Evolutionary conservation across 1,140 invertebrate species (phyloP).

Genomic region (Mya arenaria): DNA sequence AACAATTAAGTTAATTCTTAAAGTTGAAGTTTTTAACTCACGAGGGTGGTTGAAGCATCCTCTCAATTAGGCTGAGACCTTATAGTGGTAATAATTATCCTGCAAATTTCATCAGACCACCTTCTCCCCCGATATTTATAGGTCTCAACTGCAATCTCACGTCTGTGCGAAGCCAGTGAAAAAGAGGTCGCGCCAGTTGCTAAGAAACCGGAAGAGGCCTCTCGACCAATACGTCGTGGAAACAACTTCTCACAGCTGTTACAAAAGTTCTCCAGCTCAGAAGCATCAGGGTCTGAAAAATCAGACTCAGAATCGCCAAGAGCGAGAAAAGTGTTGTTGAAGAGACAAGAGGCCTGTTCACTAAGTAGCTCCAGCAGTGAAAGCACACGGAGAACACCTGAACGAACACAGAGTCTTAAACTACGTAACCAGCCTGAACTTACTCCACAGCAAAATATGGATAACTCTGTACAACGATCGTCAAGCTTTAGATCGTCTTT

Average conservation of each 20-base stretch:
- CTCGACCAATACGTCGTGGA: slow-evolving; percentile 57
- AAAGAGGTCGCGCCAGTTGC: slow-evolving; percentile 18
- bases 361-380: slow-evolving; percentile 60
- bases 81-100: no score
- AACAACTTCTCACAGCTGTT: slow-evolving; percentile 64
- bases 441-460: not conserved
- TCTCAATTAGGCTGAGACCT: no score
- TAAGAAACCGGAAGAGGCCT: slow-evolving; percentile 46
- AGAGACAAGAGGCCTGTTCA: slow-evolving; percentile 62
- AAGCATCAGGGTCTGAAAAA: slow-evolving; percentile 60
- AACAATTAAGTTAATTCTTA: no score
- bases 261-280: slow-evolving; percentile 65
- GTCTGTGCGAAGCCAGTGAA: slow-evolving; percentile 58
- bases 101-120: no score
- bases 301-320: slow-evolving; percentile 56
- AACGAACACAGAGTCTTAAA: slow-evolving; percentile 63
- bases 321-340: slow-evolving; percentile 52
- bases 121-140: no score
- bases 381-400: slow-evolving; percentile 60
- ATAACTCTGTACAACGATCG: slow-evolving; percentile 59
- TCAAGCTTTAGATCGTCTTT: slow-evolving; percentile 66
- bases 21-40: no score
- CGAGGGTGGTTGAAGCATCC: no score
- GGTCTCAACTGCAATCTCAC: slow-evolving; percentile 62
- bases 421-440: not conserved